These are phyloP conservation scores for Drosophila yooni DNA, from an alignment of 2,888 invertebrate genomes.

Conservation along the genomic window DNA sequence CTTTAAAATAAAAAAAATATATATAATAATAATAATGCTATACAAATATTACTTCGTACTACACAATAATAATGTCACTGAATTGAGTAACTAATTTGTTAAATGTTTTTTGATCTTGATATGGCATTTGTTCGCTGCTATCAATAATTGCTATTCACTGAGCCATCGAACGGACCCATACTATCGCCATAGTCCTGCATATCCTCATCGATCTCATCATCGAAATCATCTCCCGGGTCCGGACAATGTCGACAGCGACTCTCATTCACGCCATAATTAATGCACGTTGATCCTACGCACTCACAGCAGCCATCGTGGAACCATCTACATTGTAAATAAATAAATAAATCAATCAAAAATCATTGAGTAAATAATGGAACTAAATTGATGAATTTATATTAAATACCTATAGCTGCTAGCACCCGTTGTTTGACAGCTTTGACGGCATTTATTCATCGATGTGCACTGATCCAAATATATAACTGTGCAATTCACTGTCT, in stretches of 20 bases:
- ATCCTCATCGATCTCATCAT: constrained; percentile 83
- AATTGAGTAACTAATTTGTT: constrained; percentile 77
- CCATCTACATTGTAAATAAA: constrained; percentile 86
- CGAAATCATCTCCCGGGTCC: constrained; percentile 85
- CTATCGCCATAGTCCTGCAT: constrained; percentile 88
- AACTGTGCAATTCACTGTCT: constrained; percentile 94
- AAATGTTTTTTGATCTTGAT: constrained; percentile 59
- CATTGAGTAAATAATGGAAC: background rate
- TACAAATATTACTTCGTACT: constrained; percentile 78
- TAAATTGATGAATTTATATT: background rate
- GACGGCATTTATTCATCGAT: constrained; percentile 94
- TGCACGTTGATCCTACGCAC: constrained; percentile 94
- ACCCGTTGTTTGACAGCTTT: constrained; percentile 88
- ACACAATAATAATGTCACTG: constrained; percentile 79
- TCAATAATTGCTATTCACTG: constrained; percentile 82
- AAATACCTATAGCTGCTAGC: constrained; percentile 84
- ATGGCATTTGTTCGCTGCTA: constrained; percentile 65
- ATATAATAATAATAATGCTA: constrained; percentile 75
- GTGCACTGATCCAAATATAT: constrained; percentile 95
- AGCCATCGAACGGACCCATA: constrained; percentile 85
- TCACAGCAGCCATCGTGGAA: constrained; percentile 98
- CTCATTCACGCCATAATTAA: constrained; percentile 95
- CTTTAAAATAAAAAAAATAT: constrained; percentile 44
- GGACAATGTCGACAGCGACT: constrained; percentile 90
- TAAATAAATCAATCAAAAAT: background rate